Percentiles rank a stretch among this genome's conserved stretches.
Conservation (phyloP, 2,888 invertebrate species). For the Stenodera caucasica region DNA sequence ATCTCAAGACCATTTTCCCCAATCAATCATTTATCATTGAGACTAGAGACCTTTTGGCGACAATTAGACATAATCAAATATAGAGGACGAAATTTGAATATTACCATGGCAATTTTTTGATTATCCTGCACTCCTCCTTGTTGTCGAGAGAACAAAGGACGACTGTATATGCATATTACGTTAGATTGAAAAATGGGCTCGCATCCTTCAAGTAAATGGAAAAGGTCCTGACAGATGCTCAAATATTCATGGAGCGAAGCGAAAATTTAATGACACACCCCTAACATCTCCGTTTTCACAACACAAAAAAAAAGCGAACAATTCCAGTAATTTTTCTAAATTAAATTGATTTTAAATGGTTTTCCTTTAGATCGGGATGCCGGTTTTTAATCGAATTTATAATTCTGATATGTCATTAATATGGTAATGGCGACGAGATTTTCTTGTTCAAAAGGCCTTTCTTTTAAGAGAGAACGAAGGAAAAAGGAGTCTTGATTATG, state of each 20-base stretch:
- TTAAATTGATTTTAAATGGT: neutral
- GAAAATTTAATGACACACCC: constrained; percentile 41
- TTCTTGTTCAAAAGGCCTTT: neutral
- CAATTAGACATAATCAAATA: constrained; percentile 5
- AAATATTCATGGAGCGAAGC: constrained; percentile 48
- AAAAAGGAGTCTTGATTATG: constrained; percentile 18
- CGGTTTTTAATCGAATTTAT: neutral
- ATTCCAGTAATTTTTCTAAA: neutral
- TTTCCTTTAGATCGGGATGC: neutral
- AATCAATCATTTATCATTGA: constrained; percentile 3
- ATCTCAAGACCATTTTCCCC: neutral
- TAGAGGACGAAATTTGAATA: no score
- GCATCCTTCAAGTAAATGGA: constrained; percentile 47
- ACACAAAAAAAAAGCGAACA: no score
- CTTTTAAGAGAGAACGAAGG: neutral
- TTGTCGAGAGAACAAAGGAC: constrained; percentile 22
- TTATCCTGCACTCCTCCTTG: neutral
- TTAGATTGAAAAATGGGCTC: constrained; percentile 43
- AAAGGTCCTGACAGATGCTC: constrained; percentile 46
- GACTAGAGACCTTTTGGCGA: neutral
- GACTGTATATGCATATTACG: constrained; percentile 18
- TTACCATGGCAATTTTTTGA: no score
- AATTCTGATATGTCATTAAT: neutral
- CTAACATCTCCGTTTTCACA: neutral
- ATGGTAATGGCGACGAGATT: neutral